These are phyloP conservation scores for Caenorhabditis sp. DNA, from an alignment of 2,888 invertebrate species.

Conservation along the genomic window DNA sequence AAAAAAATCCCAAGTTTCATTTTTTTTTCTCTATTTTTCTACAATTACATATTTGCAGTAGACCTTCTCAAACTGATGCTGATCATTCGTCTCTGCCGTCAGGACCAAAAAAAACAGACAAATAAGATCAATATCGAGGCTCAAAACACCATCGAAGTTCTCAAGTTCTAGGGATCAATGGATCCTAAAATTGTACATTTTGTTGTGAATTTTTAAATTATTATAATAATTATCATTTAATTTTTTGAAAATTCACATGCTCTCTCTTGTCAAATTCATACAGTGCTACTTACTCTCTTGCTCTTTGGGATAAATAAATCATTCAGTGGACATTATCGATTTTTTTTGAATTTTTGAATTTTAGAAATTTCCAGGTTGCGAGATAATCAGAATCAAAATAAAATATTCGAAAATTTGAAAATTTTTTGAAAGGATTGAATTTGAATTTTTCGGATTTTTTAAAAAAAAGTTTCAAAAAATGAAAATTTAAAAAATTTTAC, in stretches of 20 bases:
- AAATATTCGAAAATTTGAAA: background rate
- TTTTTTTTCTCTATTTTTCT: too few species aligned
- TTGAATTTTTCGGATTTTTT: too few species aligned
- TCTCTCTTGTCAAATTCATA: slow-evolving; percentile 1
- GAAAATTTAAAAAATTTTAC: too few species aligned
- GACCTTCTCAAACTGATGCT: slow-evolving; percentile 26
- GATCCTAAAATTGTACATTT: background rate
- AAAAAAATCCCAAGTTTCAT: too few species aligned
- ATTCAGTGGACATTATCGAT: background rate
- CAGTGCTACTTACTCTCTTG: too few species aligned
- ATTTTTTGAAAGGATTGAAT: too few species aligned
- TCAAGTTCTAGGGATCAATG: background rate
- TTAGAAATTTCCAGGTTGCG: background rate
- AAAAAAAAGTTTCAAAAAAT: too few species aligned
- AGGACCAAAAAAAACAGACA: background rate
- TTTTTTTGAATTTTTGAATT: background rate
- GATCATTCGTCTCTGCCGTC: slow-evolving; percentile 6
- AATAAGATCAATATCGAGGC: slow-evolving; percentile 2
- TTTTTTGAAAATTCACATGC: background rate
- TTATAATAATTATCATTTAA: background rate
- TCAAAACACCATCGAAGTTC: background rate
- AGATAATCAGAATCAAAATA: too few species aligned
- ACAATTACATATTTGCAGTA: slow-evolving; percentile 9
- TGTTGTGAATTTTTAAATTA: slow-evolving; percentile 2
- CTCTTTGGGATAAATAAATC: background rate